These are phyloP conservation scores for Steromphala cineraria DNA, from an alignment of 2,888 invertebrate genomes.

Conservation along the genomic window DNA sequence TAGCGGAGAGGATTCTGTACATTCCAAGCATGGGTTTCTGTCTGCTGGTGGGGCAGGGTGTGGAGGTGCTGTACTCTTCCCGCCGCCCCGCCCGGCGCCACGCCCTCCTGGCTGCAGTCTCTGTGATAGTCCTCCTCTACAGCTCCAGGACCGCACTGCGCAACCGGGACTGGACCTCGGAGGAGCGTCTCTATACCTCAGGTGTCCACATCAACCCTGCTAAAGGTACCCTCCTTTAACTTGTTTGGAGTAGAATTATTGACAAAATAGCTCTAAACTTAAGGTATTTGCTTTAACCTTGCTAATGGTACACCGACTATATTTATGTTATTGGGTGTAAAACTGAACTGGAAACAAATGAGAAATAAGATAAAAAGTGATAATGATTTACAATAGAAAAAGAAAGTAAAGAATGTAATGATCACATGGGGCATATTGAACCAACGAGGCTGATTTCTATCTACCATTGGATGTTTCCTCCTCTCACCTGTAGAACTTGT, in stretches of 20 bases:
- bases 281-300: conserved; percentile 93
- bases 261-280: conserved; percentile 92
- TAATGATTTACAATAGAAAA: no score
- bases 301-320: no score
- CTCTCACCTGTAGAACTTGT: no score
- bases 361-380: no score
- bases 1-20: conserved; percentile 96
- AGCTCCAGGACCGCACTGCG: conserved; percentile 84
- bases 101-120: conserved; percentile 37
- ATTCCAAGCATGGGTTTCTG: conserved; percentile 97
- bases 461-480: no score
- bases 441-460: no score
- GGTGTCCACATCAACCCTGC: conserved; percentile 95
- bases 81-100: conserved; percentile 34
- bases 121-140: conserved; percentile 66
- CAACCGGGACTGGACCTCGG: conserved; percentile 93
- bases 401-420: no score
- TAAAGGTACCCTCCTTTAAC: no score
- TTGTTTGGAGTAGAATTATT: no score
- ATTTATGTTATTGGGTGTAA: no score
- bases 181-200: conserved; percentile 93
- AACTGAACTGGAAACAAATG: no score
- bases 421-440: no score
- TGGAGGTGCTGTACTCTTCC: conserved; percentile 51
- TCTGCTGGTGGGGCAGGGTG: conserved; percentile 83